Evolutionary conservation across 1,140 invertebrate genomes (phyloP), one percentile per base, ranked within the genome.

Genomic region (Carcinoscorpius rotundicauda): DNA sequence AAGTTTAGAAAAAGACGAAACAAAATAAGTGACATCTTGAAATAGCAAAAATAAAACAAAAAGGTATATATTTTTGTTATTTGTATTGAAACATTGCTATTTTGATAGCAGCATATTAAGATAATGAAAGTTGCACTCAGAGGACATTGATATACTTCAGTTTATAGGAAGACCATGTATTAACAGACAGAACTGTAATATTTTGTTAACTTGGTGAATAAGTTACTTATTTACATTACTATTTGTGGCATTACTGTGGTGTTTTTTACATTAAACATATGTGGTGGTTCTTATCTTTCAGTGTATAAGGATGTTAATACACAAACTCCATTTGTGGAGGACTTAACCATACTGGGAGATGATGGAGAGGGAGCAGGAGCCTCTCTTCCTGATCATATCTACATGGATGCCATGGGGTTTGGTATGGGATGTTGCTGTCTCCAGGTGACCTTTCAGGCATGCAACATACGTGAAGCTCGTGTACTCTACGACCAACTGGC

Each of bases 391-490:
- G 87, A 96, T 80, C 89, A 93, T 74, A 86, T 98, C 66, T 93
- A 97, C 72, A 87, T 99, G 87, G 97, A 99, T 78, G 91, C 93
- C 1, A 99, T 99, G 95, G 96, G 93, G 52, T 99, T 99, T 78
- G 97, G 97, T 56, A 99, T 99, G 97, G 97, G 97, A 52, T 96
- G 91, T 75, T 97, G 91, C 73, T 99, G 97, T 76, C 81, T 99
- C 6, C 97, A 99, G 77, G 80, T 96, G 49, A 95, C 92, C 51
- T 97, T 95, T 78, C 90, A 97, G 80, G 95, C 97, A 0, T 97
- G 93, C 76, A 97, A 97, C 75, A 95, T 99, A 56, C 82, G 83
- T 58, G 97, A 99, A 82, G 97, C 96, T 4, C 82, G 93, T 67
- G 89, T 87, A 49, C 81, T 99, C 0, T 99, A 99, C 75, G 97